phyloP scores from a whole-genome alignment of 2,797 vertebrate species.

The Sciurus vulgaris region DNA sequence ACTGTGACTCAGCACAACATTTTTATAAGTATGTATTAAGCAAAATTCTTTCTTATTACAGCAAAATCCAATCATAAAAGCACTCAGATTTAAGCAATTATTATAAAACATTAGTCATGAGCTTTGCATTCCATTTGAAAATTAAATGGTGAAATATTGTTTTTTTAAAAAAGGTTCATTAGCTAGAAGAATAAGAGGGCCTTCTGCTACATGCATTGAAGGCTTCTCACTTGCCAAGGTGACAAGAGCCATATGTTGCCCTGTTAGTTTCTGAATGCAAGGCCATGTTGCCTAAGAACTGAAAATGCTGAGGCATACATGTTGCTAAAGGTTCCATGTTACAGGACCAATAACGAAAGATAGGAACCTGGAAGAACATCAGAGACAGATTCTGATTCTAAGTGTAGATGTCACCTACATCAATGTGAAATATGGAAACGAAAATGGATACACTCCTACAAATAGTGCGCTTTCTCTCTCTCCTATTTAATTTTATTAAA shows the following conservation, averaged over 20 bases:
- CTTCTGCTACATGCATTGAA: background rate
- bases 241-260: background rate
- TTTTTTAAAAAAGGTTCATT: background rate
- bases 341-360: background rate
- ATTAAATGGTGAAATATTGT: constrained; percentile 43
- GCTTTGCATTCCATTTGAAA: background rate
- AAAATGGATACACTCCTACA: background rate
- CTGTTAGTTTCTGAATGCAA: constrained; percentile 36
- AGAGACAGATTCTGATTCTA: background rate
- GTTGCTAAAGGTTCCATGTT: background rate
- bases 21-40: constrained; percentile 41
- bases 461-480: background rate
- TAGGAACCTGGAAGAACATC: background rate
- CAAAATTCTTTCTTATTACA: constrained; percentile 70
- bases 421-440: background rate
- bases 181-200: background rate
- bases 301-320: background rate
- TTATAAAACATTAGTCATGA: constrained; percentile 67
- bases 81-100: constrained; percentile 66
- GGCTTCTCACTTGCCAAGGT: background rate
- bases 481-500: constrained; percentile 38
- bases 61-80: constrained; percentile 50
- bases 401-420: background rate
- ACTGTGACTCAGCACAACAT: constrained; percentile 52
- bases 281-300: background rate